Base-by-base conservation (phyloP, 2,888 invertebrate species). In the Macaria notata region DNA sequence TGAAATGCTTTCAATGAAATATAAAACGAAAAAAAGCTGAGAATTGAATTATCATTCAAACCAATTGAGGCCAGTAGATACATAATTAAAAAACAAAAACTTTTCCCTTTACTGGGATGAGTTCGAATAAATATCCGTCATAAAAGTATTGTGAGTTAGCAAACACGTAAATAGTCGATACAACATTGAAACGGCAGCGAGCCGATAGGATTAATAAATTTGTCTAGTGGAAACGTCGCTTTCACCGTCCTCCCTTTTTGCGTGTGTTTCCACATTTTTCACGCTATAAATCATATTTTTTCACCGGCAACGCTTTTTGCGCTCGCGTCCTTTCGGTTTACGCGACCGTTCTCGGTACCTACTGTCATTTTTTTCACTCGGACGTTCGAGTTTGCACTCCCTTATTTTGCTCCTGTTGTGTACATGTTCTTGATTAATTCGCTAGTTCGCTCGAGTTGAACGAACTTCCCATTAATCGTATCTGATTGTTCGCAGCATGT, bases 231-330 rank as follows among this genome's bases (percentile, higher is more conserved):
- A 84, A 88, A 84, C 74, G 79, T 82, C 83, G 89, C 84, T 88
- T 88, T 88, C 88, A 84, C 84, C 85, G 75, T 80, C 76, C 75
- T 81, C 81, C 83, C 83, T 86, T 88, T 87, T 81, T 87, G 84
- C 84, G 88, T 86, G 88, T 89, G 87, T 88, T 90, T 90, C 85
- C 88, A 89, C 91, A 92, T 92, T 91, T 92, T 92, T 92, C 91
- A 88, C 83, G 86, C 81, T 66, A 87, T 92, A 91, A 91, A 92
- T 92, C 92, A 92, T 89, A 88, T 91, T 92, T 92, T 92, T 92
- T 90, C 89, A 88, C 86, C 85, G 87, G 85, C 83, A 83, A 83
- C 83, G 84, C 83, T 90, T 91, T 91, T 90, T 89, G 84, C 83
- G 77, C 80, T 70, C 73, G 78, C 83, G 86, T 88, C 87, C 89